Base-by-base conservation (phyloP, 2,888 invertebrate genomes). In the Rhimphoctona megacephalus region DNA sequence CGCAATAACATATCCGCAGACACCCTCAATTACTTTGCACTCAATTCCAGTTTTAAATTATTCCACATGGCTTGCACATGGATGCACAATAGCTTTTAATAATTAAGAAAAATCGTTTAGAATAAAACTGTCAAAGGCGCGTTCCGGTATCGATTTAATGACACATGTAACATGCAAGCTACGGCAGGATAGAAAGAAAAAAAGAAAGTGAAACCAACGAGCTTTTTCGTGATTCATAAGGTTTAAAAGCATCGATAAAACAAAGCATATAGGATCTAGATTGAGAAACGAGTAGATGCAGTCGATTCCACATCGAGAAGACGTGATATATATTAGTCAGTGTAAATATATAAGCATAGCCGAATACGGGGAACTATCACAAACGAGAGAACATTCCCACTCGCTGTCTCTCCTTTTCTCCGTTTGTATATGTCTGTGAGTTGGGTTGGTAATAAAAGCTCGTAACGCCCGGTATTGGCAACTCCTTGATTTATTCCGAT, bases 391-490 rank as follows among this genome's bases (percentile, higher is more conserved):
- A 82, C 30, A 72, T 69, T 52, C 69, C 19, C 54, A 36, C 82
- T 79, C 52, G 39, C 66, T 66, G 36, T 43, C 69, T 64, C 73
- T 77, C 67, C 25, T 54, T 76, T 8, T 46, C 54, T 49, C 46
- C 30, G 25, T 43, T 30, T 22, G 49, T 64, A 64, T 84, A 57
- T 43, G 54, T 30, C 54, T 30, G 33, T 22, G 64, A 83, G 78
- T 66, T 83, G 81, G 78, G 85, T 89, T 85, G 89, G 91, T 92
- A 93, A 93, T 93, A 93, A 93, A 93, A 92, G 91, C 91, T 91
- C 90, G 90, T 90, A 91, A 90, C 90, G 90, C 89, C 87, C 89
- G 90, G 90, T 92, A 93, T 93, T 92, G 93, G 91, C 93, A 92
- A 91, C 89, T 86, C 85, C 83, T 90, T 93, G 93, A 93, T 93